A percentile compares a stretch with the other conserved stretches of the same genome.
Evolutionary conservation across 2,888 invertebrate species (phyloP).

Genomic region (Balanococcus diminutus): DNA sequence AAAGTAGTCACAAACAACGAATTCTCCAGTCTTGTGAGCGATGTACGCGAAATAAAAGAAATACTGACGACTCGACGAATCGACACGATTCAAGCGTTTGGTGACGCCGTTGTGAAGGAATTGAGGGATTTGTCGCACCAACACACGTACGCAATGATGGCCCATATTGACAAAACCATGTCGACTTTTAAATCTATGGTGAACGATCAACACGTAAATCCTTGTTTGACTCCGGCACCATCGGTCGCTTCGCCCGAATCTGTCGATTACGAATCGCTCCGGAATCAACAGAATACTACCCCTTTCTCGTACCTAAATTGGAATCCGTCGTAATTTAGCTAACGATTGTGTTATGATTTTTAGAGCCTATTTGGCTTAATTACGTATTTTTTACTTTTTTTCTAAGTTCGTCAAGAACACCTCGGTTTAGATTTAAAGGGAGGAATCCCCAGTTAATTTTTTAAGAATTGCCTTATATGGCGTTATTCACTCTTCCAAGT

Average conservation of each 20-base stretch:
- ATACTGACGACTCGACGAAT: background rate
- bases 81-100: background rate
- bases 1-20: background rate
- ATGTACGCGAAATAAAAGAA: background rate
- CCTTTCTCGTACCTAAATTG: too few species aligned
- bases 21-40: too few species aligned
- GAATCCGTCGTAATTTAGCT: too few species aligned
- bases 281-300: background rate
- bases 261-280: background rate
- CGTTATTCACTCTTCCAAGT: too few species aligned
- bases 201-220: background rate
- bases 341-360: background rate
- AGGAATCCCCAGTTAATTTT: too few species aligned
- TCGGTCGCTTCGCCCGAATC: background rate
- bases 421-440: too few species aligned
- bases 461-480: background rate
- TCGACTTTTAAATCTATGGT: background rate
- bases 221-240: background rate
- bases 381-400: background rate
- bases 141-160: background rate
- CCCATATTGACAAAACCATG: background rate
- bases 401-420: background rate
- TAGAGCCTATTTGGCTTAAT: background rate
- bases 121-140: background rate
- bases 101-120: background rate